A percentile compares a stretch with the other conserved stretches of the same genome.
Conservation (phyloP, 2,797 vertebrate genomes). For the Cryptoprocta ferox region DNA sequence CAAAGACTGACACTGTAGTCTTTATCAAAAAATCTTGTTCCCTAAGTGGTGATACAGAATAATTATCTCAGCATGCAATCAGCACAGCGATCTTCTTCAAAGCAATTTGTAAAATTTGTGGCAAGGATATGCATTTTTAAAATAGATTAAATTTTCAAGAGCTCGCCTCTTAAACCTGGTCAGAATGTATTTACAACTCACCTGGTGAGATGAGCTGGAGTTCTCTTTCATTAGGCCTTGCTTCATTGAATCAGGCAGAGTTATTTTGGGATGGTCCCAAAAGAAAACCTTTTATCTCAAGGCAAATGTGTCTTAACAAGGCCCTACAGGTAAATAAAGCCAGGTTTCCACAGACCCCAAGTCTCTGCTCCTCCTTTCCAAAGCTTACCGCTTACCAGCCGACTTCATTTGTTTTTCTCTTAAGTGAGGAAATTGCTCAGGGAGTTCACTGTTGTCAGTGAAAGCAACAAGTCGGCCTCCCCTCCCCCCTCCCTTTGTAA, state of each 20-base stretch:
- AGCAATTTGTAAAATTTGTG: constrained; percentile 77
- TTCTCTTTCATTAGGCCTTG: constrained; percentile 65
- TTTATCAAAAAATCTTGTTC: constrained; percentile 75
- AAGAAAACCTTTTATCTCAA: constrained; percentile 71
- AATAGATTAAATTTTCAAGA: constrained; percentile 74
- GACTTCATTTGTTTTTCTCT: constrained; percentile 25
- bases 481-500: background rate
- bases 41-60: constrained; percentile 72
- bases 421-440: constrained; percentile 28
- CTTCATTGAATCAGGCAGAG: constrained; percentile 70
- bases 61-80: constrained; percentile 81
- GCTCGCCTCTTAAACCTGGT: constrained; percentile 66
- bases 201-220: constrained; percentile 58
- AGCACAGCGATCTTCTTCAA: constrained; percentile 69
- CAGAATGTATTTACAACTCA: constrained; percentile 72
- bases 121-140: constrained; percentile 73
- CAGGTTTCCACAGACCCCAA: background rate
- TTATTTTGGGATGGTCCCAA: constrained; percentile 63
- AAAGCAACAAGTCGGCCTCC: constrained; percentile 43
- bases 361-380: background rate
- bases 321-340: constrained; percentile 57
- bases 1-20: constrained; percentile 69
- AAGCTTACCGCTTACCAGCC: background rate
- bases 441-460: constrained; percentile 52
- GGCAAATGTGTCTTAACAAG: constrained; percentile 65